These are phyloP conservation scores for Dipodomys spectabilis DNA, from an alignment of 2,113 vertebrate species.

Conservation along the genomic window DNA sequence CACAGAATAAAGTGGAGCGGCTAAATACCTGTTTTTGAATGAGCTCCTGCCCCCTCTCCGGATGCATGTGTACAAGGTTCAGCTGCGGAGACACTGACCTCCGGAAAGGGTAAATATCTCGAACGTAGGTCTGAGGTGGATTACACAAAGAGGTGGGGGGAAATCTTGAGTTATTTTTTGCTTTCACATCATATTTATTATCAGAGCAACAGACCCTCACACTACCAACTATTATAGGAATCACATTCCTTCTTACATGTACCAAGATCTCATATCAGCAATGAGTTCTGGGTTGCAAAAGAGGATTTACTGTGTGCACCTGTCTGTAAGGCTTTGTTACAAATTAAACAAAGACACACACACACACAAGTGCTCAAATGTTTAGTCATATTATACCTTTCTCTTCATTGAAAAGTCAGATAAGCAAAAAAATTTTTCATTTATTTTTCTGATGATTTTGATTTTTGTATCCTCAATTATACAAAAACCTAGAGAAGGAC, in stretches of 20 bases:
- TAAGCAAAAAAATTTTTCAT: not conserved
- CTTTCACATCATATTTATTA: no score
- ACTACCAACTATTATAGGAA: no score
- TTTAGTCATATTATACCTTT: not conserved
- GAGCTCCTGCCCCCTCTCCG: slow-evolving; percentile 97
- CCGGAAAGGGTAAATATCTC: slow-evolving; percentile 98
- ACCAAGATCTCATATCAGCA: no score
- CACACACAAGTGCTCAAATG: no score
- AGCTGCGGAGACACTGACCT: slow-evolving; percentile 98
- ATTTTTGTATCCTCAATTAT: not conserved
- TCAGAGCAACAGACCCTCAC: no score
- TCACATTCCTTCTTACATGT: no score
- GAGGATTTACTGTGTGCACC: no score
- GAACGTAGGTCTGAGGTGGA: slow-evolving; percentile 93
- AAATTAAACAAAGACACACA: no score
- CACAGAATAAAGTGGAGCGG: not conserved
- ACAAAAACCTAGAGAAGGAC: not conserved
- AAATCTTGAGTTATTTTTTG: no score
- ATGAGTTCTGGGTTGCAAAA: no score
- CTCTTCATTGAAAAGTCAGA: slow-evolving; percentile 9
- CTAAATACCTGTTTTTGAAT: slow-evolving; percentile 96
- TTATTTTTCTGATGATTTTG: slow-evolving; percentile 17
- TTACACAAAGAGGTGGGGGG: slow-evolving; percentile 35
- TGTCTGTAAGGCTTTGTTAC: no score
- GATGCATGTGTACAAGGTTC: slow-evolving; percentile 98